These are phyloP conservation scores for Accipiter cooperii DNA, from an alignment of 2,113 vertebrate species.

Conservation along the genomic window DNA sequence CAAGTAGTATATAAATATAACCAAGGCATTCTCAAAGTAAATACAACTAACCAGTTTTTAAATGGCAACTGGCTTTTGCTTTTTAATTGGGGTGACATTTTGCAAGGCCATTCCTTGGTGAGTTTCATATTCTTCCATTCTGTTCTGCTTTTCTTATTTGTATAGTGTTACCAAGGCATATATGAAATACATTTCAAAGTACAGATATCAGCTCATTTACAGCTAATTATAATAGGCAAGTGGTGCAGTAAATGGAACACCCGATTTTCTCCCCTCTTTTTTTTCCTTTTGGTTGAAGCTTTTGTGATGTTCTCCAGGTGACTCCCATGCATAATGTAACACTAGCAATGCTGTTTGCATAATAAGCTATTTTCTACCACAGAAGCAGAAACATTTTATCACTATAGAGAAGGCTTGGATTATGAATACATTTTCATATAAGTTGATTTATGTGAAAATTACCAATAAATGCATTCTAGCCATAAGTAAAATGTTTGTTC, in stretches of 20 bases:
- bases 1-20: constrained; percentile 53
- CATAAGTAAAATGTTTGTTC: constrained; percentile 78
- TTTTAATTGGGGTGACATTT: constrained; percentile 65
- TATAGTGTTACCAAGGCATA: constrained; percentile 58
- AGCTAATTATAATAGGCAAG: constrained; percentile 77
- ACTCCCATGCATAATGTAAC: constrained; percentile 80
- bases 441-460: constrained; percentile 82
- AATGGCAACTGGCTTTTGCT: constrained; percentile 22
- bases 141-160: constrained; percentile 57
- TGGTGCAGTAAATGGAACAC: constrained; percentile 70
- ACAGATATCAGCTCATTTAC: constrained; percentile 73
- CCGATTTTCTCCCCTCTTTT: constrained; percentile 41
- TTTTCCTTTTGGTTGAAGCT: constrained; percentile 59
- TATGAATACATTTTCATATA: constrained; percentile 82
- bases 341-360: constrained; percentile 78
- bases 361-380: constrained; percentile 80
- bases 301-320: constrained; percentile 79
- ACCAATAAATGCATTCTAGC: constrained; percentile 77
- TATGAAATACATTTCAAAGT: constrained; percentile 70
- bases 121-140: constrained; percentile 35
- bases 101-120: constrained; percentile 67
- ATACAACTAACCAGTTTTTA: constrained; percentile 47
- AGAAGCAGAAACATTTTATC: constrained; percentile 80
- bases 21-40: constrained; percentile 64
- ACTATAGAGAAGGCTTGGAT: constrained; percentile 77